Evolutionary conservation across 2,113 vertebrate genomes (phyloP), one percentile per base, ranked within the genome.

Genomic region (Tragelaphus strepsiceros): DNA sequence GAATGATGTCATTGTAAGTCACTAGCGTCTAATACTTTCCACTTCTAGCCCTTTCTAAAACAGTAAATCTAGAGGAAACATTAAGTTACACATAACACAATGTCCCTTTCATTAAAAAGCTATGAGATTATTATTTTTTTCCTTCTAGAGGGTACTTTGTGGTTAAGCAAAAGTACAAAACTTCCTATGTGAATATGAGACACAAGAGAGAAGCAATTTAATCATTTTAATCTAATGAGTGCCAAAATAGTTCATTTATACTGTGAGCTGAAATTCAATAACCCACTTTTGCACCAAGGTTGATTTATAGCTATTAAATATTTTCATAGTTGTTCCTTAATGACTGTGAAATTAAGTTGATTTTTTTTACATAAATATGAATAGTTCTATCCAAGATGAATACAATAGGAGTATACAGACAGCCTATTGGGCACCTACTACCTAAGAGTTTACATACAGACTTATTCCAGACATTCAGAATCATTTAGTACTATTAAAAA

Each of bases 1-100:
- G 84, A 64, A 26, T 98, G 94, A 98, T 98, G 32, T 96, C 96
- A 98, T 98, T 98, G 97, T 98, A 97, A 98, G 82, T 90, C 58
- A 53, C 80, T 97, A 96, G 14, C 87, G 58, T 81, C 64, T 85
- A 96, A 96, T 92, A 94, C 97, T 98, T 99, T 98, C 98, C 92
- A 95, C 81, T 98, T 97, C 78, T 96, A 98, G 14, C 83, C 43
- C 59, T 98, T 98, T 98, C 95, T 97, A 97, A 98, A 99, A 98
- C 46, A 98, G 96, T 98, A 94, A 97, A 97, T 85, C 97, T 85
- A 98, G 93, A 98, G 95, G 97, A 98, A 98, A 98, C 94, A 95
- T 98, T 98, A 98, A 98, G 88, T 90, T 97, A 98, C 83, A 98
- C 39, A 89, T 92, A 98, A 97, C 67, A 98, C 95, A 98, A 96